Evolutionary conservation across 2,797 vertebrate species (phyloP).

Genomic region (Limnodromus scolopaceus): DNA sequence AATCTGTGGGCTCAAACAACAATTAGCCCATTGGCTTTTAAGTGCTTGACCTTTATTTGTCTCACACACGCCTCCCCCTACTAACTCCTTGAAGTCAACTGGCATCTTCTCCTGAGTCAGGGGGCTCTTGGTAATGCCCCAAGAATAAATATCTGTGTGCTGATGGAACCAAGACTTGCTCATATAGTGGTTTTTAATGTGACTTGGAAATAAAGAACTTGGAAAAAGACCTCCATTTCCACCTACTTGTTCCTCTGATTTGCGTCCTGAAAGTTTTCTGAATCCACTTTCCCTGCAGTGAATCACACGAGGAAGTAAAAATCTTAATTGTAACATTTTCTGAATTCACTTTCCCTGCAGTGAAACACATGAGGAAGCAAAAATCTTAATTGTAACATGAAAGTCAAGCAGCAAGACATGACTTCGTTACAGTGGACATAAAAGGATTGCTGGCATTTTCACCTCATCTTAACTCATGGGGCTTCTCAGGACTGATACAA

Average conservation of each 20-base stretch:
- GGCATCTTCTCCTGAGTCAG: background rate
- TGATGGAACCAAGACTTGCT: slow-evolving; percentile 22
- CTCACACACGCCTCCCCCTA: background rate
- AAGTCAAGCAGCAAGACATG: slow-evolving; percentile 69
- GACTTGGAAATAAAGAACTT: slow-evolving; percentile 12
- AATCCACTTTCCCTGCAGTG: slow-evolving; percentile 53
- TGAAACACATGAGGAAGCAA: slow-evolving; percentile 70
- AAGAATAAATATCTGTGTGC: background rate
- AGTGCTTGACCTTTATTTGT: background rate
- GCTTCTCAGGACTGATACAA: slow-evolving; percentile 42
- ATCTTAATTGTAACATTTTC: slow-evolving; percentile 62
- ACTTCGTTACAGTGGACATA: slow-evolving; percentile 66
- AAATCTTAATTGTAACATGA: slow-evolving; percentile 66
- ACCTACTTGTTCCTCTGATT: background rate
- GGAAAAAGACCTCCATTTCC: slow-evolving; percentile 43
- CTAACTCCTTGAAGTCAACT: background rate
- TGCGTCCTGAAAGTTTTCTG: slow-evolving; percentile 39
- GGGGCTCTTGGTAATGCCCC: background rate
- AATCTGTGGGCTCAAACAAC: background rate
- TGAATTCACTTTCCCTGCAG: slow-evolving; percentile 47
- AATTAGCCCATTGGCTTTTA: background rate
- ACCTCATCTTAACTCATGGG: slow-evolving; percentile 46
- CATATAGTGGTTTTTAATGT: slow-evolving; percentile 1
- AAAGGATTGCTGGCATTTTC: slow-evolving; percentile 59
- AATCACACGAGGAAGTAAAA: slow-evolving; percentile 71